A percentile compares a stretch with the other conserved stretches of the same genome.
These are phyloP conservation scores for Coecobrya sp. DNA, from an alignment of 2,888 invertebrate species.

Conservation along the genomic window DNA sequence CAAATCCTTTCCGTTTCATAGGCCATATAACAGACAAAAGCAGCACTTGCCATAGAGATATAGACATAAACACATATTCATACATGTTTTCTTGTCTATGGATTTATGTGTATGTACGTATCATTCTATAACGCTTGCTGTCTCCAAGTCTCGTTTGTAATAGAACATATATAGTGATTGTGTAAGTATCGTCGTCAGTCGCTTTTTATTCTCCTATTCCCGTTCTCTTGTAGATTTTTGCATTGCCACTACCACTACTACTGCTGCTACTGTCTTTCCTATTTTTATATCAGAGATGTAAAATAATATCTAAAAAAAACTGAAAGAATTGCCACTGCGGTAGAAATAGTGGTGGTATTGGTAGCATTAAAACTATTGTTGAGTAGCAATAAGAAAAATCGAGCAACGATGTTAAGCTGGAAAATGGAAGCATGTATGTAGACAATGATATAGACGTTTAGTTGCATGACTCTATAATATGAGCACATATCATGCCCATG, in stretches of 20 bases:
- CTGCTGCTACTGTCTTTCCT: slow-evolving; percentile 42
- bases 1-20: slow-evolving; percentile 76
- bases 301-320: slow-evolving; percentile 68
- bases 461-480: not conserved
- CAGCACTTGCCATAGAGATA: slow-evolving; percentile 5
- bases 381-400: slow-evolving; percentile 57
- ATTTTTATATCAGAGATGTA: slow-evolving; percentile 67
- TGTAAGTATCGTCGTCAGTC: slow-evolving; percentile 12
- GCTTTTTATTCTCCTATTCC: slow-evolving; percentile 12
- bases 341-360: slow-evolving; percentile 34
- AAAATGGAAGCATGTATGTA: not conserved
- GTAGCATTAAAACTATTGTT: slow-evolving; percentile 49
- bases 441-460: not conserved
- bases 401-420: slow-evolving; percentile 7
- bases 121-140: not conserved
- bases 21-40: not conserved
- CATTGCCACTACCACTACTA: slow-evolving; percentile 12
- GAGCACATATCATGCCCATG: not conserved
- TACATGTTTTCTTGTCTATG: slow-evolving; percentile 24
- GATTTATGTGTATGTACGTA: not conserved
- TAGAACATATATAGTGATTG: not conserved
- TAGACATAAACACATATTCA: not conserved
- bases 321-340: slow-evolving; percentile 75
- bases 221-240: slow-evolving; percentile 42
- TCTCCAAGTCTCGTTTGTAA: not conserved